Conservation (phyloP, 2,888 invertebrate genomes). For the Sminthurinus aureus region DNA sequence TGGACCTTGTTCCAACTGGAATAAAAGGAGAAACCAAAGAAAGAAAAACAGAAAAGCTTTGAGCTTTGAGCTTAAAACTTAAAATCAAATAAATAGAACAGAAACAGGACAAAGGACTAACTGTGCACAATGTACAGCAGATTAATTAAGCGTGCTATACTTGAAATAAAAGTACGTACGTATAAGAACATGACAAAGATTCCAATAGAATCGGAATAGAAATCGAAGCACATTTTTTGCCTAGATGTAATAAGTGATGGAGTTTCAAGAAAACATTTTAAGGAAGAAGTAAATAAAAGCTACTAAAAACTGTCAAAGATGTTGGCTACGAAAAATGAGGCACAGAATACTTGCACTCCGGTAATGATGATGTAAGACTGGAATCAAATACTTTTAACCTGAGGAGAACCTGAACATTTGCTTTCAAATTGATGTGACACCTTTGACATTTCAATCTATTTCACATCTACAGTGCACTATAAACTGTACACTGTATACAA, state of each 20-base stretch:
- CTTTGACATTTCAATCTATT: background rate
- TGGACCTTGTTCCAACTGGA: background rate
- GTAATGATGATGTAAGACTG: background rate
- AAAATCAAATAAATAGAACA: background rate
- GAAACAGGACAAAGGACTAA: background rate
- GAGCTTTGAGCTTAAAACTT: no score
- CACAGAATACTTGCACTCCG: background rate
- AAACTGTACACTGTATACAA: no score
- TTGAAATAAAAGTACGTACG: background rate
- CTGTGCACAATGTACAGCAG: background rate
- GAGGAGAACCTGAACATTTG: background rate
- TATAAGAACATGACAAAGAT: background rate
- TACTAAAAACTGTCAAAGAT: no score
- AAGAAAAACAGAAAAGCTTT: background rate
- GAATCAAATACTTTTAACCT: background rate
- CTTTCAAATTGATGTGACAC: background rate
- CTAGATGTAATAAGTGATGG: no score
- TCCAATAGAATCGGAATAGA: background rate
- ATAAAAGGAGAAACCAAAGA: background rate
- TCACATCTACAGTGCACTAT: no score
- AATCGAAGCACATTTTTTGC: background rate
- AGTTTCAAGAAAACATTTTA: no score
- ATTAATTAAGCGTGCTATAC: background rate
- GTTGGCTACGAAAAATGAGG: no score
- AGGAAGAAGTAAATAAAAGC: no score